These are phyloP conservation scores for Crocuta crocuta DNA, from an alignment of 2,113 vertebrate genomes.

Conservation along the genomic window DNA sequence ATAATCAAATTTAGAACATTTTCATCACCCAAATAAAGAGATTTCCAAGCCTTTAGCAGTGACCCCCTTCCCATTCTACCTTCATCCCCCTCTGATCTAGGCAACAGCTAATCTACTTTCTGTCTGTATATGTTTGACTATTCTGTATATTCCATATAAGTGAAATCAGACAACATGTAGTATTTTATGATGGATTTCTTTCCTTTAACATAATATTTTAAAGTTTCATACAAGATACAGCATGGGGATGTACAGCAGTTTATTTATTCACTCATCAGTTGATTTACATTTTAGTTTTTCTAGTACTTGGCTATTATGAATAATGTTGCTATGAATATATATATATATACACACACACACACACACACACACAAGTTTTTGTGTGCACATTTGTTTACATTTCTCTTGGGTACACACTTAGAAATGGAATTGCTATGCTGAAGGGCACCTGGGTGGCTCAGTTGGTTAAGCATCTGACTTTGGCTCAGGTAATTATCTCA, in stretches of 20 bases:
- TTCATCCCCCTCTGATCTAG: too few species aligned
- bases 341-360: neutral
- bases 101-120: neutral
- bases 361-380: neutral
- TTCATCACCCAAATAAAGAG: neutral
- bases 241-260: neutral
- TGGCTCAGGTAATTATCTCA: too few species aligned
- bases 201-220: neutral
- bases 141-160: neutral
- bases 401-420: neutral
- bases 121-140: neutral
- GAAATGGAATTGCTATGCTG: neutral
- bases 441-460: neutral
- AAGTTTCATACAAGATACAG: neutral
- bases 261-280: neutral
- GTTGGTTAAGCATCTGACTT: too few species aligned
- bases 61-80: neutral
- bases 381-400: neutral
- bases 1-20: neutral
- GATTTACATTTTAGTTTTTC: neutral
- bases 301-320: neutral
- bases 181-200: neutral
- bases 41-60: neutral
- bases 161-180: neutral
- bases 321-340: neutral